Evolutionary conservation across 1,140 invertebrate species (phyloP).

Genomic region (Geopemphigus sp.): DNA sequence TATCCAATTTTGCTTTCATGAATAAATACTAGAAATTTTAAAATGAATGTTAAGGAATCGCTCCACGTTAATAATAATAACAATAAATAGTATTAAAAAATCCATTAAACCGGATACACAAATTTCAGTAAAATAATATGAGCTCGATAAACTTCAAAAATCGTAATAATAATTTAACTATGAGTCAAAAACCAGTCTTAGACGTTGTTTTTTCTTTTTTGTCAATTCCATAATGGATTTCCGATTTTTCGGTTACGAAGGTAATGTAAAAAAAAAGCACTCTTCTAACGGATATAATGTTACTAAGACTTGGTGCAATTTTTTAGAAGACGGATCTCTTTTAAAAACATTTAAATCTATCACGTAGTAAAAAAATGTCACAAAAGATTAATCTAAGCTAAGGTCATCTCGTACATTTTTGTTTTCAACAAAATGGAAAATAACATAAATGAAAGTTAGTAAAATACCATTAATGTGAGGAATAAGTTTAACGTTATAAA

Average conservation of each 20-base stretch:
- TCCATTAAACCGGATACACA: no score
- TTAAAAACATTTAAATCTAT: conserved; percentile 22
- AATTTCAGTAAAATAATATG: no score
- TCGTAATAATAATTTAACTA: not conserved
- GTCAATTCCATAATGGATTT: conserved; percentile 14
- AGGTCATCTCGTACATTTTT: not conserved
- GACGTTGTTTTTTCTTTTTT: not conserved
- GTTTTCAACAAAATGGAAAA: not conserved
- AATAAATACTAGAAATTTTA: no score
- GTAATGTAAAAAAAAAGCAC: not conserved
- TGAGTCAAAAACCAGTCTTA: not conserved
- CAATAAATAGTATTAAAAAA: no score
- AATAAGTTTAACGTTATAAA: not conserved
- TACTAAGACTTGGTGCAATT: not conserved
- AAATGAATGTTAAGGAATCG: no score
- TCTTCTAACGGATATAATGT: not conserved
- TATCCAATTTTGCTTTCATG: no score
- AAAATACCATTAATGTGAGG: not conserved
- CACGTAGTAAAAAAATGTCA: conserved; percentile 25
- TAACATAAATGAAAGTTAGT: not conserved
- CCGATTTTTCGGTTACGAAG: not conserved
- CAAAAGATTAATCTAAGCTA: not conserved
- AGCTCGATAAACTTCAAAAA: no score
- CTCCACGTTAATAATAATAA: no score
- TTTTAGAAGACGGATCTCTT: conserved; percentile 3